Evolutionary conservation across 2,113 vertebrate species (phyloP).

Genomic region (Urocolius indicus): DNA sequence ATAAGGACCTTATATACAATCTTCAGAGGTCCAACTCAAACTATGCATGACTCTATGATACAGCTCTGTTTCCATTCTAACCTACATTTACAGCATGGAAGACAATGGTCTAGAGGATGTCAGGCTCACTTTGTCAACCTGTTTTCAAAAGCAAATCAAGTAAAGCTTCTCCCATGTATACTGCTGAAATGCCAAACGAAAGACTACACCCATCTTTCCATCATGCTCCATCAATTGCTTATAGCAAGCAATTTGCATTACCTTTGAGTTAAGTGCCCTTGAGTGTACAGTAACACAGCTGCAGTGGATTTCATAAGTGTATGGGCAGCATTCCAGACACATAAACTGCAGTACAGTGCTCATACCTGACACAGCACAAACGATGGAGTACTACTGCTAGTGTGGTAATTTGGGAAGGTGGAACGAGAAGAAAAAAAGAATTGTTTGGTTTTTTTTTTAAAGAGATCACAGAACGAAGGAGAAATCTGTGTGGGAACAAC

Average conservation of each 20-base stretch:
- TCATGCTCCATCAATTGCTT: constrained; percentile 50
- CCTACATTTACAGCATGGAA: neutral
- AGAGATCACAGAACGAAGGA: neutral
- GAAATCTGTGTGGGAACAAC: neutral
- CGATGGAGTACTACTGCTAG: neutral
- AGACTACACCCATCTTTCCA: constrained; percentile 63
- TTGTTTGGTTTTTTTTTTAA: neutral
- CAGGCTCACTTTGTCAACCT: neutral
- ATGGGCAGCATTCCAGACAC: constrained; percentile 27
- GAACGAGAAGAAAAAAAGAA: neutral
- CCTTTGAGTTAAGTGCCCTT: constrained; percentile 47
- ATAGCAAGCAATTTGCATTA: constrained; percentile 63
- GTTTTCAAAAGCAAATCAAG: constrained; percentile 52
- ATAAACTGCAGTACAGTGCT: neutral
- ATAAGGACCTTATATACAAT: neutral
- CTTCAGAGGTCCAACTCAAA: neutral
- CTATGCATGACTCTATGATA: neutral
- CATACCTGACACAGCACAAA: constrained; percentile 22
- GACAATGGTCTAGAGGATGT: neutral
- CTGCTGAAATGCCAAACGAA: constrained; percentile 45
- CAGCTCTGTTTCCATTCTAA: neutral
- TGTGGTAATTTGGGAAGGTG: neutral
- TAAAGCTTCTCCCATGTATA: neutral
- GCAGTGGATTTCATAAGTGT: constrained; percentile 6
- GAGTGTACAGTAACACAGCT: constrained; percentile 52